phyloP scores from a whole-genome alignment of 2,888 invertebrate species.

The Pantelozetes paolii region DNA sequence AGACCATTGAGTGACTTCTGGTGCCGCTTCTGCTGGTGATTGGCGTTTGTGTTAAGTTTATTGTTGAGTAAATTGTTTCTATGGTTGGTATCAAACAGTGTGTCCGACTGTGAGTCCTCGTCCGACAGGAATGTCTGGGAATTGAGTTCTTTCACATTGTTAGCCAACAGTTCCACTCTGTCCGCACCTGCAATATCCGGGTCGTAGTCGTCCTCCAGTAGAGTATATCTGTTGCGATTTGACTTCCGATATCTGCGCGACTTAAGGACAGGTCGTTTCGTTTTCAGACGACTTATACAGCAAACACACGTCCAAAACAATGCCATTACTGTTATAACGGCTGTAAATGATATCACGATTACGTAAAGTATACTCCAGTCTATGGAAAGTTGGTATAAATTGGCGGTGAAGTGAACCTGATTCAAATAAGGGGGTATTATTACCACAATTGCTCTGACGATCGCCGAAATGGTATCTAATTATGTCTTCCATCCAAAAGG shows the following conservation, averaged over 20 bases:
- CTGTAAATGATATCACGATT: conserved; percentile 59
- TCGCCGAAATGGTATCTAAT: conserved; percentile 63
- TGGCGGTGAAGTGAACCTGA: conserved; percentile 43
- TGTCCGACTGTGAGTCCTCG: conserved; percentile 17
- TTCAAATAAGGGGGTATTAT: conserved; percentile 42
- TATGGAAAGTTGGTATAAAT: conserved; percentile 52
- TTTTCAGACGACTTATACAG: conserved; percentile 9
- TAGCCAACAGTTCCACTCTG: conserved; percentile 7
- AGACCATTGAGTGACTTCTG: conserved; percentile 26
- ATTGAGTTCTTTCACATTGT: conserved; percentile 13
- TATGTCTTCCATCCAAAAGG: conserved; percentile 92
- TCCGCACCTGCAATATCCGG: conserved; percentile 43
- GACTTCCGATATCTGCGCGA: conserved; percentile 48
- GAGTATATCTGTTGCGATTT: conserved; percentile 52
- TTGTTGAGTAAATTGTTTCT: conserved; percentile 14
- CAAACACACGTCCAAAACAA: conserved; percentile 35
- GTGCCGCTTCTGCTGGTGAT: conserved; percentile 29
- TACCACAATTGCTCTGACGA: conserved; percentile 76
- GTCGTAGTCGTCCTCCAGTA: conserved; percentile 51
- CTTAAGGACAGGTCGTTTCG: not conserved
- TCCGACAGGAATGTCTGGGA: conserved; percentile 8
- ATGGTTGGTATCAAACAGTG: not conserved
- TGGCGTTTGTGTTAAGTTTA: not conserved
- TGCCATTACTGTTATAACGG: conserved; percentile 49
- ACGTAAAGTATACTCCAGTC: conserved; percentile 94